Conservation (phyloP, 1,140 invertebrate genomes). For the Hycleus phaleratus region DNA sequence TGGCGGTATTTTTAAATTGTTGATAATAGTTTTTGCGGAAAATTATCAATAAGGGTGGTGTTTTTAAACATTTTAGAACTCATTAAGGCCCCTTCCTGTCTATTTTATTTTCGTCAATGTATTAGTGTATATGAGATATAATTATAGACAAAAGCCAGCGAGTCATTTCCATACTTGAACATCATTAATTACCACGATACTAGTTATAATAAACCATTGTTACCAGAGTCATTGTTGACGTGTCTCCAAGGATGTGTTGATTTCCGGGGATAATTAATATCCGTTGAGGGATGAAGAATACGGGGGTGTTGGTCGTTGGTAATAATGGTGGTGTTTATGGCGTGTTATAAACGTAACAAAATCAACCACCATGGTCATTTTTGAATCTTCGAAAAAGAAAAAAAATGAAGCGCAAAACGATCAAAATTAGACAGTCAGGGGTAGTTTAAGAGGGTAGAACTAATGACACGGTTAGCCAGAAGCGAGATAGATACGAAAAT, state of each 20-base stretch:
- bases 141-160: constrained; percentile 35
- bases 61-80: too few species aligned
- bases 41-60: too few species aligned
- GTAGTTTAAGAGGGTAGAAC: background rate
- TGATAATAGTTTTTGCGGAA: too few species aligned
- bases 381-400: too few species aligned
- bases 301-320: too few species aligned
- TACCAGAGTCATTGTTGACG: constrained; percentile 34
- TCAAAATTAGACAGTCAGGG: background rate
- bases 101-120: too few species aligned
- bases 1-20: too few species aligned
- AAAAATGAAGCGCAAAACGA: too few species aligned
- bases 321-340: too few species aligned
- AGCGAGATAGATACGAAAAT: background rate
- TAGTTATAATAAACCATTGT: constrained; percentile 40
- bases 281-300: background rate
- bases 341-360: too few species aligned
- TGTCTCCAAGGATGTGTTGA: constrained; percentile 38
- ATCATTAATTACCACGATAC: constrained; percentile 38
- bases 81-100: too few species aligned
- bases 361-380: too few species aligned
- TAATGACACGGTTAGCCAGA: constrained; percentile 24
- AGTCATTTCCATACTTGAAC: constrained; percentile 35
- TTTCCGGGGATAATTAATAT: constrained; percentile 36
- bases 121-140: constrained; percentile 16